Evolutionary conservation across 2,113 vertebrate genomes (phyloP).

Genomic region (Cromileptes altivelis): DNA sequence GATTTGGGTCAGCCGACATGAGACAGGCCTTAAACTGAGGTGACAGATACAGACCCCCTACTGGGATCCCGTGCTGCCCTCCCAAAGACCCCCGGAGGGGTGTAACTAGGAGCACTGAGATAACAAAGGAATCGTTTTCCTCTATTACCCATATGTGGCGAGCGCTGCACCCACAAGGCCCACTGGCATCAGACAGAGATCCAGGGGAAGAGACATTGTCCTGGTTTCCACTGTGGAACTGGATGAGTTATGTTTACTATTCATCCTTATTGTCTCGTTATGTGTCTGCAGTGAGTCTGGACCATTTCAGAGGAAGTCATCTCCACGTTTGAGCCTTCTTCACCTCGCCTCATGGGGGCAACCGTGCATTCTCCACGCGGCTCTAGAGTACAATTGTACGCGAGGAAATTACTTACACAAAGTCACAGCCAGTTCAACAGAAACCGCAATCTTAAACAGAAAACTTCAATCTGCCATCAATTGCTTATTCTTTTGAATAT

Average conservation of each 20-base stretch:
- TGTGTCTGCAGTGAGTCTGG: constrained; percentile 16
- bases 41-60: constrained; percentile 77
- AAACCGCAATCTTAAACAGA: constrained; percentile 45
- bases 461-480: constrained; percentile 55
- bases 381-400: neutral
- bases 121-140: constrained; percentile 58
- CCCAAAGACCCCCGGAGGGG: constrained; percentile 48
- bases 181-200: constrained; percentile 24
- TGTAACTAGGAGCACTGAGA: constrained; percentile 47
- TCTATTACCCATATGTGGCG: constrained; percentile 29
- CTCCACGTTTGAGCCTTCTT: neutral
- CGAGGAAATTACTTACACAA: constrained; percentile 36
- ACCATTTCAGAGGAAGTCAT: constrained; percentile 22
- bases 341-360: constrained; percentile 41
- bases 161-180: constrained; percentile 22
- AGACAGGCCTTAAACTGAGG: constrained; percentile 73
- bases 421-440: constrained; percentile 50
- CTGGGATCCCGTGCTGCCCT: constrained; percentile 53
- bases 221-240: constrained; percentile 31
- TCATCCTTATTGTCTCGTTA: constrained; percentile 24
- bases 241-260: constrained; percentile 9
- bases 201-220: neutral
- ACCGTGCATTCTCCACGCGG: constrained; percentile 6
- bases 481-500: constrained; percentile 58
- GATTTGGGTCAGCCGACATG: constrained; percentile 78